phyloP scores from a whole-genome alignment of 1,140 invertebrate species.

The Leptinotarsa lineolata region DNA sequence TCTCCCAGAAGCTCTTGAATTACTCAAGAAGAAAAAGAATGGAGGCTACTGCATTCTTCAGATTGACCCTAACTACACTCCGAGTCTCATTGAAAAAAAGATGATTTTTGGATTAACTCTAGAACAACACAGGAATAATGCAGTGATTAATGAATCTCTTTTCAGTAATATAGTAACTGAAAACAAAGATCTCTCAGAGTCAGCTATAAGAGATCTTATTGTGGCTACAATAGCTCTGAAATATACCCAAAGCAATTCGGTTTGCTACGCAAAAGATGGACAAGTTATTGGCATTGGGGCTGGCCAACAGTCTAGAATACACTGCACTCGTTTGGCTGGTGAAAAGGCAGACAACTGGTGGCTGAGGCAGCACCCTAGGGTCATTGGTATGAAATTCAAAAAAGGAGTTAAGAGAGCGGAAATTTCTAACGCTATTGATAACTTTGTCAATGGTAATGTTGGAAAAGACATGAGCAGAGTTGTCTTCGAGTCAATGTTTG shows the following conservation, averaged over 20 bases:
- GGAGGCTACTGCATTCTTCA: conserved; percentile 91
- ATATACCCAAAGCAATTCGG: conserved; percentile 97
- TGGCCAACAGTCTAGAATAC: conserved; percentile 96
- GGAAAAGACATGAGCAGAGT: conserved; percentile 76
- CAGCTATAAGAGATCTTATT: conserved; percentile 85
- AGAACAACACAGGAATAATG: conserved; percentile 92
- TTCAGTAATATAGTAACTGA: conserved; percentile 86
- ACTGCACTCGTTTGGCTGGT: conserved; percentile 94
- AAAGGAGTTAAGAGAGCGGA: conserved; percentile 88
- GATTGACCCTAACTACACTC: conserved; percentile 88
- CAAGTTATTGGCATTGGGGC: conserved; percentile 94
- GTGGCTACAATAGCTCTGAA: conserved; percentile 96
- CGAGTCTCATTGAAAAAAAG: conserved; percentile 79
- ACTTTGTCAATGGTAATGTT: conserved; percentile 89
- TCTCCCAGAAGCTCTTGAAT: conserved; percentile 76
- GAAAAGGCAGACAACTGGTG: conserved; percentile 99
- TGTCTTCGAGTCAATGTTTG: conserved; percentile 73
- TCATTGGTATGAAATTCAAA: conserved; percentile 86
- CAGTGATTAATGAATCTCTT: conserved; percentile 75
- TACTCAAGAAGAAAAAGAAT: conserved; percentile 95
- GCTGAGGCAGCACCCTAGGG: conserved; percentile 90
- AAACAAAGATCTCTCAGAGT: conserved; percentile 70
- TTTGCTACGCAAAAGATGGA: conserved; percentile 88
- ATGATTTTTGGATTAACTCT: conserved; percentile 89
- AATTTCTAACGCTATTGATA: conserved; percentile 94